Conservation (phyloP, 2,888 invertebrate species). For the Sympetrum striolatum region DNA sequence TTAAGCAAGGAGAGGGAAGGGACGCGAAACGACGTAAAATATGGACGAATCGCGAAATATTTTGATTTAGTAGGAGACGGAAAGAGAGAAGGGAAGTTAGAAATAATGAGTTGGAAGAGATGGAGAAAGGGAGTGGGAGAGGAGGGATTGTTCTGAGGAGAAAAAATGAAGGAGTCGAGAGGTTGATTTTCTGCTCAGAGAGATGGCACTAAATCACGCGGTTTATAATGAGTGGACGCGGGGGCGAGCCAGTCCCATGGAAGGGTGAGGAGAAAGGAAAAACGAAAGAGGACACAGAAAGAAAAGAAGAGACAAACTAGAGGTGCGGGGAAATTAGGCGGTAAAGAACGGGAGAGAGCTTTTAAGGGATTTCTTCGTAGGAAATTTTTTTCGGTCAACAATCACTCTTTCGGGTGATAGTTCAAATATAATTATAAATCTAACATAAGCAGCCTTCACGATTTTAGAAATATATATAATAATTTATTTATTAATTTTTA, state of each 20-base stretch:
- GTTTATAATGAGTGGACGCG: slow-evolving; percentile 12
- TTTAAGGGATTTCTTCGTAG: no score
- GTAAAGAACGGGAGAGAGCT: no score
- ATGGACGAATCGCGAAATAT: no score
- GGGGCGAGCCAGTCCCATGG: background rate
- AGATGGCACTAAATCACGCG: slow-evolving; percentile 27
- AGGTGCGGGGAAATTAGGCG: background rate
- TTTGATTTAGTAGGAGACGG: background rate
- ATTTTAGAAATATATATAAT: no score
- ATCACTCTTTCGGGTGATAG: no score
- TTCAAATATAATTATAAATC: no score
- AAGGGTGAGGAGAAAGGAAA: background rate
- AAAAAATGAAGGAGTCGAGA: background rate
- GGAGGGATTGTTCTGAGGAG: background rate
- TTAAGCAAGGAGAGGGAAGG: background rate
- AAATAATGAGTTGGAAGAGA: background rate
- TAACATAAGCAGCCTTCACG: no score
- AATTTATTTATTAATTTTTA: no score
- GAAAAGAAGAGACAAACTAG: no score
- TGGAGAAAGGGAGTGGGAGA: background rate
- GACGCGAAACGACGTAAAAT: no score
- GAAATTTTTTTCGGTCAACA: no score
- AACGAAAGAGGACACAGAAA: background rate
- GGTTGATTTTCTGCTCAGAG: slow-evolving; percentile 3
- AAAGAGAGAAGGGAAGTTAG: background rate